Evolutionary conservation across 2,113 vertebrate genomes (phyloP).

Genomic region (Chaetodon auriga): DNA sequence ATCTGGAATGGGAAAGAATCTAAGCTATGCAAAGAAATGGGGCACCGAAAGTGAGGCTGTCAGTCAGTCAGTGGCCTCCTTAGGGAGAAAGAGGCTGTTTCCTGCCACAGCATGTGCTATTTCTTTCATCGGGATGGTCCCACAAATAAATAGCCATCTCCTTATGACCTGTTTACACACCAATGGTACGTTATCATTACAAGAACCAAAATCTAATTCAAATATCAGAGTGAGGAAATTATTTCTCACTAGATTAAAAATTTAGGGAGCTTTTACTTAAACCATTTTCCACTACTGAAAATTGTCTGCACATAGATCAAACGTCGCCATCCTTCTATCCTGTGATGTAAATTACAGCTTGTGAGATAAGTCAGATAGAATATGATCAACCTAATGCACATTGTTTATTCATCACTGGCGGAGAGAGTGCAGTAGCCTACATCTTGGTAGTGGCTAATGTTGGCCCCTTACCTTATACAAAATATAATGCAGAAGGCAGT

Average conservation of each 20-base stretch:
- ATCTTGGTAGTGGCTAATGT: background rate
- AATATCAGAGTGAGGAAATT: background rate
- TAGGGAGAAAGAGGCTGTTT: constrained; percentile 43
- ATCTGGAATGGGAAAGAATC: constrained; percentile 19
- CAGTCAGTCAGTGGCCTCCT: constrained; percentile 63
- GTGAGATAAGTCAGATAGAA: background rate
- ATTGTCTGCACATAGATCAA: background rate
- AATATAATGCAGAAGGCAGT: background rate
- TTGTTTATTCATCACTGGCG: background rate
- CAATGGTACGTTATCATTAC: background rate
- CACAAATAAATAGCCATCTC: background rate
- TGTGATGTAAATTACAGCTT: background rate
- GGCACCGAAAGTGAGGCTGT: constrained; percentile 55
- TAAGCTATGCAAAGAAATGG: constrained; percentile 70
- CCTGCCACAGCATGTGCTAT: constrained; percentile 39
- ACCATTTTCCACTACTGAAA: constrained; percentile 16
- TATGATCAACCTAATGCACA: background rate
- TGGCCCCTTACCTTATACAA: background rate
- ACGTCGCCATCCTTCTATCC: background rate
- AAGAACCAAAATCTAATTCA: background rate
- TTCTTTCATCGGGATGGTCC: constrained; percentile 11
- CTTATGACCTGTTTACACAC: background rate
- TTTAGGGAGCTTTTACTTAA: constrained; percentile 18
- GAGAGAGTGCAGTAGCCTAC: background rate
- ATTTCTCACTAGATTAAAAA: constrained; percentile 8